Evolutionary conservation across 1,140 invertebrate species (phyloP).

Genomic region (Phocides pigmalion): DNA sequence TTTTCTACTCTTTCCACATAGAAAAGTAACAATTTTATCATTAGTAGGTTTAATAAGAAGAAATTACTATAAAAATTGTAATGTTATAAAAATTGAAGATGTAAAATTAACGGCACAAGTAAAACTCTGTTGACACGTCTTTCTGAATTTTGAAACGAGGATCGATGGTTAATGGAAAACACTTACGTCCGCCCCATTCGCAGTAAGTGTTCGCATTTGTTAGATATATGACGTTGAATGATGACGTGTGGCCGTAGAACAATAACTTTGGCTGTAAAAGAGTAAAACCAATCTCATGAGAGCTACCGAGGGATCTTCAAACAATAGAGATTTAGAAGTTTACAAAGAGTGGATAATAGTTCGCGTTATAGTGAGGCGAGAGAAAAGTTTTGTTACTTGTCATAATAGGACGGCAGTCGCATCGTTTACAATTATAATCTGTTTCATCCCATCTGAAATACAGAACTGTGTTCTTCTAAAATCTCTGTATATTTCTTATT

Average conservation of each 20-base stretch:
- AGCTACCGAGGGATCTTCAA: conserved; percentile 48
- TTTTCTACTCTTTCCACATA: too few species aligned
- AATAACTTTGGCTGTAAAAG: conserved; percentile 72
- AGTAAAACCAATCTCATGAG: conserved; percentile 72
- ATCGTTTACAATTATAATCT: not conserved
- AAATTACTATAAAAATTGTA: too few species aligned
- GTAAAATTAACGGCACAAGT: not conserved
- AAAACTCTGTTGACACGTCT: conserved; percentile 35
- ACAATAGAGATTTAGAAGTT: conserved; percentile 56
- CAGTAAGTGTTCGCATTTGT: conserved; percentile 65
- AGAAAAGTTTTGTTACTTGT: conserved; percentile 40
- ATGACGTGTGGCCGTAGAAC: conserved; percentile 73
- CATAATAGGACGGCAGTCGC: not conserved
- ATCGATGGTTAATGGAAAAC: conserved; percentile 66
- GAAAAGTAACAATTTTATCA: too few species aligned
- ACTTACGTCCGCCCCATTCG: conserved; percentile 63
- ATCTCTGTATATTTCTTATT: too few species aligned
- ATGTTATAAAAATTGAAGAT: not conserved
- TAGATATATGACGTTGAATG: conserved; percentile 74
- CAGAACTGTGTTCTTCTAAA: too few species aligned
- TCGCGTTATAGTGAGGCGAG: conserved; percentile 36
- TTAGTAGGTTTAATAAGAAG: too few species aligned
- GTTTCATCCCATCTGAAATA: too few species aligned
- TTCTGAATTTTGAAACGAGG: conserved; percentile 42
- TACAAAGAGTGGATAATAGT: conserved; percentile 31